A percentile compares a stretch with the other conserved stretches of the same genome.
phyloP scores from a whole-genome alignment of 2,797 vertebrate genomes.

The Apodemus agrarius region DNA sequence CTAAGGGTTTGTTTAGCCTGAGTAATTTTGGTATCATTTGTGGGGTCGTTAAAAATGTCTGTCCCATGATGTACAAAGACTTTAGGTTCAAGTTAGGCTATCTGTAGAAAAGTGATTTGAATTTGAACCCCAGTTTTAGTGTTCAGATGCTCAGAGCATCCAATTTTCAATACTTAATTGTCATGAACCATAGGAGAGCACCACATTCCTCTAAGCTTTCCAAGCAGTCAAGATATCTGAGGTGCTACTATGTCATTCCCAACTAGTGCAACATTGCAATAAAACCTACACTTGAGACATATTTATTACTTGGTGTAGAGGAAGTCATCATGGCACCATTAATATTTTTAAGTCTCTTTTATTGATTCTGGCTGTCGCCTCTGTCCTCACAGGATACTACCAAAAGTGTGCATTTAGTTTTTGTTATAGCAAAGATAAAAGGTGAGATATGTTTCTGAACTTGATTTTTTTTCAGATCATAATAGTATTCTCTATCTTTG shows the following conservation, averaged over 20 bases:
- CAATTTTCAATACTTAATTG: conserved; percentile 4
- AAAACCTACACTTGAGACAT: conserved; percentile 25
- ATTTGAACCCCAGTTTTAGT: conserved; percentile 9
- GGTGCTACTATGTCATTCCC: neutral
- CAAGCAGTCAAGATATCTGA: neutral
- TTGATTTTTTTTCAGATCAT: conserved; percentile 83
- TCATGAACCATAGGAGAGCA: conserved; percentile 23
- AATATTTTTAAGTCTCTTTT: conserved; percentile 43
- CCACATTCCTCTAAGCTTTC: neutral
- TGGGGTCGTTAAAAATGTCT: neutral
- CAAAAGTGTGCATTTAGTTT: conserved; percentile 68
- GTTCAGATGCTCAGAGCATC: neutral
- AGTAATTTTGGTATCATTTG: neutral
- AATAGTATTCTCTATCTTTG: conserved; percentile 79
- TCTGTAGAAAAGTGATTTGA: neutral
- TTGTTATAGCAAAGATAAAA: conserved; percentile 77
- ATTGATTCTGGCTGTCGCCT: conserved; percentile 30
- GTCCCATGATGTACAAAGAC: neutral
- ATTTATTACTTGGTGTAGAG: neutral
- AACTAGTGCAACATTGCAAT: neutral
- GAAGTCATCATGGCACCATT: neutral
- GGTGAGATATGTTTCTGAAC: conserved; percentile 74
- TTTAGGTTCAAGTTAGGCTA: neutral
- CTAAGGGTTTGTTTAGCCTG: neutral
- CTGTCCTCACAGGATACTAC: conserved; percentile 65